phyloP scores from a whole-genome alignment of 2,888 invertebrate species.

The Drosophila nr. fundita region DNA sequence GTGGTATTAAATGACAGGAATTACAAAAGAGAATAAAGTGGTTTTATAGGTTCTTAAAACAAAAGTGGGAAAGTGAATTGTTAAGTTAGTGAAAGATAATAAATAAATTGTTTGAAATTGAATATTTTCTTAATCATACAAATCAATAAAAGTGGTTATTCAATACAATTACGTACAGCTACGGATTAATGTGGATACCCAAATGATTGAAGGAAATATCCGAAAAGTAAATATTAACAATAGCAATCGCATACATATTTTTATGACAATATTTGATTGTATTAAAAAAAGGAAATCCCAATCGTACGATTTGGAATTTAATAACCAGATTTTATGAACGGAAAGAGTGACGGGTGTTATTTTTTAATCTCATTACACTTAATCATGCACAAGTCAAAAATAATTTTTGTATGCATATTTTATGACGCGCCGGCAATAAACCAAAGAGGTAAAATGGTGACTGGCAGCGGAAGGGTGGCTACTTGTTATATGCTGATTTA shows the following conservation, averaged over 20 bases:
- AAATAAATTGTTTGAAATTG: not conserved
- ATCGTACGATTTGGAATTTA: slow-evolving; percentile 7
- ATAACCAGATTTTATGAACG: slow-evolving; percentile 37
- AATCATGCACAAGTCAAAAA: slow-evolving; percentile 55
- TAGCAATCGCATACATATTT: not conserved
- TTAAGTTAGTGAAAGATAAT: slow-evolving; percentile 1
- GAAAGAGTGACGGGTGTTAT: slow-evolving; percentile 6
- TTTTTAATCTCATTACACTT: slow-evolving; percentile 57
- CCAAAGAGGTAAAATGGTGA: slow-evolving; percentile 14
- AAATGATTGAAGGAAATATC: not conserved
- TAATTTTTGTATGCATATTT: slow-evolving; percentile 54
- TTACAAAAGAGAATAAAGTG: slow-evolving; percentile 32
- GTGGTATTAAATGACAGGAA: slow-evolving; percentile 58
- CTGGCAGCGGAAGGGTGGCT: not conserved
- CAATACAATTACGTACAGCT: not conserved
- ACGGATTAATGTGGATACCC: not conserved
- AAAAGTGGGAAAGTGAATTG: slow-evolving; percentile 16
- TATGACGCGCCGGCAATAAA: slow-evolving; percentile 46
- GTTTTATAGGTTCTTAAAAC: slow-evolving; percentile 12
- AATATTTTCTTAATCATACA: not conserved
- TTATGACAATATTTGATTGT: not conserved
- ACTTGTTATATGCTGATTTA: slow-evolving; percentile 64
- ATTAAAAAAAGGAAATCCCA: not conserved
- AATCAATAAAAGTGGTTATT: not conserved
- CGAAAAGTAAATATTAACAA: not conserved